Conservation (phyloP, 2,888 invertebrate genomes). For the Dioctria linearis region DNA sequence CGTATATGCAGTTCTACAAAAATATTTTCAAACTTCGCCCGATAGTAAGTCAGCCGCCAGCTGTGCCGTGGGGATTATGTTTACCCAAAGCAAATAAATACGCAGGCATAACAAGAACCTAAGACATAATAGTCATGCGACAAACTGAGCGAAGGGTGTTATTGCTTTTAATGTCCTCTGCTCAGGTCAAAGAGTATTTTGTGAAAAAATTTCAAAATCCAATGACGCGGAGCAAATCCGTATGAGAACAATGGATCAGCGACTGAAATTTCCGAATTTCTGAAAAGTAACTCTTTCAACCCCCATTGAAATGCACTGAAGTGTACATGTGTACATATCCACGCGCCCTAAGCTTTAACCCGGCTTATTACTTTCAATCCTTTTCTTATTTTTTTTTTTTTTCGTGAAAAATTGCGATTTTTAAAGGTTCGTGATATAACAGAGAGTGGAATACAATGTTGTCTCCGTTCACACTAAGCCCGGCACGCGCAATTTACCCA, state of each 20-base stretch:
- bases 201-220: slow-evolving; percentile 34
- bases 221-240: slow-evolving; percentile 43
- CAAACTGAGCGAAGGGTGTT: neutral
- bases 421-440: neutral
- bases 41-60: slow-evolving; percentile 28
- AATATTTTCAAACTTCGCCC: neutral
- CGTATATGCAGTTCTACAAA: too few relatives aligned
- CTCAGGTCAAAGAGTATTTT: slow-evolving; percentile 12
- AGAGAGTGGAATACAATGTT: neutral
- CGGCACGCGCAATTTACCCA: slow-evolving; percentile 11
- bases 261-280: slow-evolving; percentile 40
- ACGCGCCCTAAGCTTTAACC: slow-evolving; percentile 2
- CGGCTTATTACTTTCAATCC: slow-evolving; percentile 12
- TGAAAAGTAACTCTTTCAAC: slow-evolving; percentile 39
- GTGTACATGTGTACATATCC: slow-evolving; percentile 24
- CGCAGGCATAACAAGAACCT: neutral
- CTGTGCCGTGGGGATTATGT: slow-evolving; percentile 39
- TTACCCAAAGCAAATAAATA: slow-evolving; percentile 44
- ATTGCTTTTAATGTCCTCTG: neutral
- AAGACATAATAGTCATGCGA: slow-evolving; percentile 26
- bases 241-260: slow-evolving; percentile 19
- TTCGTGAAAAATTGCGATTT: neutral
- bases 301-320: slow-evolving; percentile 19
- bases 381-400: slow-evolving; percentile 4
- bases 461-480: neutral